Percentiles rank a stretch among this genome's conserved stretches.
Conservation (phyloP, 2,797 vertebrate genomes). For the Pampus argenteus region DNA sequence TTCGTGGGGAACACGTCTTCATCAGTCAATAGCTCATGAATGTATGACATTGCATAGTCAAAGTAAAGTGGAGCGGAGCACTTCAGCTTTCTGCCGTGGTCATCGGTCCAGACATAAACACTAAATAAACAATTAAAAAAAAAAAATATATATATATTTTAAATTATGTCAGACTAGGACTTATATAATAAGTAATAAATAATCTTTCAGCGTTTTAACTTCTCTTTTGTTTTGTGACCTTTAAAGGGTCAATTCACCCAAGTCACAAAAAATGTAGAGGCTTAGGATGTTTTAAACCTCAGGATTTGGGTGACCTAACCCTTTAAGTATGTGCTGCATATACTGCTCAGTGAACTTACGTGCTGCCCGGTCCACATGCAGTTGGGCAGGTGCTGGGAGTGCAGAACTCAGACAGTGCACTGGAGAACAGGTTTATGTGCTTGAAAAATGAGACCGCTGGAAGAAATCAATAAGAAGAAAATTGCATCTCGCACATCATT, state of each 20-base stretch:
- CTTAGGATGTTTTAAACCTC: background rate
- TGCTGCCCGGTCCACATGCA: slow-evolving; percentile 83
- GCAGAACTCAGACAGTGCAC: slow-evolving; percentile 86
- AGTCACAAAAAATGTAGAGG: background rate
- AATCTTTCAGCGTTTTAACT: background rate
- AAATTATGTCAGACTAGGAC: background rate
- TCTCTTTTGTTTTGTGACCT: background rate
- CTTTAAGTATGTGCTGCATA: background rate
- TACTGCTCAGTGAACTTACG: slow-evolving; percentile 61
- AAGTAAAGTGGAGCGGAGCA: slow-evolving; percentile 87
- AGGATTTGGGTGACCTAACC: background rate
- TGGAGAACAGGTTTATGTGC: slow-evolving; percentile 85
- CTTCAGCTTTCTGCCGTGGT: slow-evolving; percentile 85
- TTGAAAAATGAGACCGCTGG: slow-evolving; percentile 87
- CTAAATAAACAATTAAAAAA: slow-evolving; percentile 49
- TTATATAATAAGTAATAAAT: background rate
- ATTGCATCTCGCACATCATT: background rate
- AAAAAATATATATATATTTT: background rate
- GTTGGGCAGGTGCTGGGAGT: slow-evolving; percentile 83
- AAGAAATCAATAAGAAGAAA: slow-evolving; percentile 37
- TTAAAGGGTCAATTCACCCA: slow-evolving; percentile 15
- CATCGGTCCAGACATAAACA: slow-evolving; percentile 85
- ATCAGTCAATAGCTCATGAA: slow-evolving; percentile 85
- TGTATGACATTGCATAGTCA: slow-evolving; percentile 88
- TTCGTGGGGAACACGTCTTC: slow-evolving; percentile 86